Evolutionary conservation across 2,113 vertebrate genomes (phyloP).

Genomic region (Pygathrix nemaeus): DNA sequence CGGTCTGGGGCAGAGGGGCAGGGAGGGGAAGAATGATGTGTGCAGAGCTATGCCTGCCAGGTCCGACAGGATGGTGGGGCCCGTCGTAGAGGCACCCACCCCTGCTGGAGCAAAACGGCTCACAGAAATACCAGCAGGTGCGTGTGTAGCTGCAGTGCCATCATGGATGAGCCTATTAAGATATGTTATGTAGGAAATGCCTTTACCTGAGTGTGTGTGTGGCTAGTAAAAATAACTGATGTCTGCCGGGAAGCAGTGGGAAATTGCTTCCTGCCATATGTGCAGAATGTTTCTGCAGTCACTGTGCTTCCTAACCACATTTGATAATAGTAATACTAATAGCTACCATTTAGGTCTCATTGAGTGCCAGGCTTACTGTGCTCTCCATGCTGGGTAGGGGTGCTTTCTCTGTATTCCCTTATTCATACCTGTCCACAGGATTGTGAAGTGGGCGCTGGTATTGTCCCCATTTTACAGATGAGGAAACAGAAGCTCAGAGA

Average conservation of each 20-base stretch:
- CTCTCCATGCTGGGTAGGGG: background rate
- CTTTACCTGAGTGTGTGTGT: background rate
- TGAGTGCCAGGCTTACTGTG: fast-evolving
- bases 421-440: background rate
- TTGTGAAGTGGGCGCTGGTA: background rate
- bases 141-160: background rate
- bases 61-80: background rate
- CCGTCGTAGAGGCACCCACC: background rate
- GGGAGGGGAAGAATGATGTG: fast-evolving
- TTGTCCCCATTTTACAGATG: background rate
- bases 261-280: background rate
- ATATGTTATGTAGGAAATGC: background rate
- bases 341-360: background rate
- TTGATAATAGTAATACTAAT: background rate
- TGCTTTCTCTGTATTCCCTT: background rate
- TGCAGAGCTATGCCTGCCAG: background rate
- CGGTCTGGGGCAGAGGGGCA: background rate
- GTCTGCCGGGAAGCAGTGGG: background rate
- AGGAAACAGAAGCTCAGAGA: background rate
- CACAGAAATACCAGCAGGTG: background rate
- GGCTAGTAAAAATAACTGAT: constrained; percentile 24
- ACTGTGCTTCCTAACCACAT: background rate
- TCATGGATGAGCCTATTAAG: background rate
- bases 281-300: background rate
- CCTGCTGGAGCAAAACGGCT: background rate